These are phyloP conservation scores for Syngnathus rostellatus DNA, from an alignment of 2,797 vertebrate genomes.

Conservation along the genomic window DNA sequence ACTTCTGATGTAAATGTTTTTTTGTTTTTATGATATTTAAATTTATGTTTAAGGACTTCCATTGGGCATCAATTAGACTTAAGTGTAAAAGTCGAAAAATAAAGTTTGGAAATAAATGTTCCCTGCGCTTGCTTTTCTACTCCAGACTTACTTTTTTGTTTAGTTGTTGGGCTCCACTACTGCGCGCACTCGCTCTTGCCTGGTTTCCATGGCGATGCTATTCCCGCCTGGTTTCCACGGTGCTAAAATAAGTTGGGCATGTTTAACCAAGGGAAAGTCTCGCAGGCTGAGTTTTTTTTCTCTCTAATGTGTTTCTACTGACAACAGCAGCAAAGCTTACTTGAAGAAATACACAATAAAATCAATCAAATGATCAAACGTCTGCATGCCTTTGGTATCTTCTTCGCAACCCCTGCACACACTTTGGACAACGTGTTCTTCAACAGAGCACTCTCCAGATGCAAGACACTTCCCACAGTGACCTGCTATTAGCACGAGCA, in stretches of 20 bases:
- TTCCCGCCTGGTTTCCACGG: conserved; percentile 30
- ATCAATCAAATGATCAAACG: conserved; percentile 58
- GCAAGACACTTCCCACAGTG: not conserved
- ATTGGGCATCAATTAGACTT: conserved; percentile 52
- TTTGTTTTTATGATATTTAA: conserved; percentile 40
- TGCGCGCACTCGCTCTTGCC: conserved; percentile 41
- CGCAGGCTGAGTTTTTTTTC: conserved; percentile 71
- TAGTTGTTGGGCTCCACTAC: conserved; percentile 8
- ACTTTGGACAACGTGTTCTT: conserved; percentile 17
- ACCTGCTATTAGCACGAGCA: not conserved
- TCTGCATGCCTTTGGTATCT: conserved; percentile 60
- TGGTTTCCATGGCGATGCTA: conserved; percentile 41
- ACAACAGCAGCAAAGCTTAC: conserved; percentile 61
- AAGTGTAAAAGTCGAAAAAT: conserved; percentile 69
- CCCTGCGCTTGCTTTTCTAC: conserved; percentile 65
- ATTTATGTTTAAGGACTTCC: conserved; percentile 47
- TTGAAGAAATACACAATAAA: conserved; percentile 72
- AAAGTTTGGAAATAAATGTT: conserved; percentile 78
- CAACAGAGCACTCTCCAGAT: not conserved
- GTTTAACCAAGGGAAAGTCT: conserved; percentile 64
- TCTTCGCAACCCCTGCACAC: not conserved
- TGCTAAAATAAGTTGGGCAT: conserved; percentile 41
- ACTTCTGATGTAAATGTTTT: conserved; percentile 59
- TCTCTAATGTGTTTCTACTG: conserved; percentile 64
- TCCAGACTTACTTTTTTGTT: conserved; percentile 52